Percentiles rank a stretch among this genome's conserved stretches.
Conservation (phyloP, 2,888 invertebrate genomes). For the Herminia tarsipennalis region DNA sequence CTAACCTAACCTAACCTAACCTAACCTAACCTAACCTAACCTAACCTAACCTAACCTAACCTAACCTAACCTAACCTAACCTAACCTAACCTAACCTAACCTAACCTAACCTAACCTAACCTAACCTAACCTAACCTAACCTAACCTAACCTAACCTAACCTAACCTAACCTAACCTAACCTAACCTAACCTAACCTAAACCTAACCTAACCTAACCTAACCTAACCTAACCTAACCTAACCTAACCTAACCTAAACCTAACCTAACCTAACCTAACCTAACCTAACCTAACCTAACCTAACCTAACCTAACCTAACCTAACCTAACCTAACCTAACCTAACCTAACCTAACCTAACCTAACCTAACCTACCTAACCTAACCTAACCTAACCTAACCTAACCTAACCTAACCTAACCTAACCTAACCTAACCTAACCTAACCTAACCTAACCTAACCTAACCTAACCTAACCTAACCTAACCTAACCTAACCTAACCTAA, state of each 20-base stretch:
- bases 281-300: constrained; percentile 1
- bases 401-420: constrained; percentile 1
- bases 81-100: constrained; percentile 1
- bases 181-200: constrained; percentile 1
- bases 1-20: constrained; percentile 1
- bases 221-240: constrained; percentile 1
- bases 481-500: constrained; percentile 1
- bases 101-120: constrained; percentile 1
- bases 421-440: constrained; percentile 1
- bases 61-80: constrained; percentile 1
- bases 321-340: constrained; percentile 1
- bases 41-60: constrained; percentile 1
- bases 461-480: constrained; percentile 1
- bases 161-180: constrained; percentile 1
- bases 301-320: constrained; percentile 1
- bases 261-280: constrained; percentile 1
- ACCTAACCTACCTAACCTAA: constrained; percentile 1
- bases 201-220: constrained; percentile 1
- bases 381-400: constrained; percentile 1
- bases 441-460: constrained; percentile 1
- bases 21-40: constrained; percentile 1
- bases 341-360: constrained; percentile 1
- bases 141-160: constrained; percentile 1
- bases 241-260: constrained; percentile 1
- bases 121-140: constrained; percentile 1